phyloP scores from a whole-genome alignment of 2,888 invertebrate species.

The Drosophila neotestacea region DNA sequence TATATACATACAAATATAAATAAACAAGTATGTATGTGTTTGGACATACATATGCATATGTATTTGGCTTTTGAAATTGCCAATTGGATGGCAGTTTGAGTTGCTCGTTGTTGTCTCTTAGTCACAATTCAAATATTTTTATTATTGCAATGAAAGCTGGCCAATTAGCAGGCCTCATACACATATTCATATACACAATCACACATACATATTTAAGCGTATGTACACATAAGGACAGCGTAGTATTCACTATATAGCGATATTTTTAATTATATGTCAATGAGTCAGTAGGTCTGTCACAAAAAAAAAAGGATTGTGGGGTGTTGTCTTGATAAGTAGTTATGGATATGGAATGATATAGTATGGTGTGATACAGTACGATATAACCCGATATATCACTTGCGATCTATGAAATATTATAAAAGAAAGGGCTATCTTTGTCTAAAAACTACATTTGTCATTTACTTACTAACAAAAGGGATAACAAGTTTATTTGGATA shows the following conservation, averaged over 20 bases:
- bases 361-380: conserved; percentile 5
- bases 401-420: background rate
- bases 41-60: conserved; percentile 2
- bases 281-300: conserved; percentile 59
- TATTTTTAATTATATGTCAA: conserved; percentile 67
- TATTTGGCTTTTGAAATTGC: conserved; percentile 65
- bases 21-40: background rate
- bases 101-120: conserved; percentile 59
- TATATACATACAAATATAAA: conserved; percentile 6
- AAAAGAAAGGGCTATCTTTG: too few relatives aligned
- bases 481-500: too few relatives aligned
- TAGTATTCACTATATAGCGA: conserved; percentile 28
- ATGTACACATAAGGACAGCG: conserved; percentile 16
- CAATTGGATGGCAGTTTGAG: conserved; percentile 57
- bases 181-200: background rate
- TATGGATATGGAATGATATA: conserved; percentile 26
- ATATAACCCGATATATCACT: background rate
- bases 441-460: too few relatives aligned
- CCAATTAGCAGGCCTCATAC: conserved; percentile 66
- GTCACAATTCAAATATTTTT: conserved; percentile 70
- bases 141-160: conserved; percentile 75
- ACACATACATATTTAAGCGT: background rate
- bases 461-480: too few relatives aligned
- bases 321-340: conserved; percentile 27
- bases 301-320: conserved; percentile 32